A percentile compares a stretch with the other conserved stretches of the same genome.
Conservation (phyloP, 2,888 invertebrate genomes). For the Callosobruchus maculatus region DNA sequence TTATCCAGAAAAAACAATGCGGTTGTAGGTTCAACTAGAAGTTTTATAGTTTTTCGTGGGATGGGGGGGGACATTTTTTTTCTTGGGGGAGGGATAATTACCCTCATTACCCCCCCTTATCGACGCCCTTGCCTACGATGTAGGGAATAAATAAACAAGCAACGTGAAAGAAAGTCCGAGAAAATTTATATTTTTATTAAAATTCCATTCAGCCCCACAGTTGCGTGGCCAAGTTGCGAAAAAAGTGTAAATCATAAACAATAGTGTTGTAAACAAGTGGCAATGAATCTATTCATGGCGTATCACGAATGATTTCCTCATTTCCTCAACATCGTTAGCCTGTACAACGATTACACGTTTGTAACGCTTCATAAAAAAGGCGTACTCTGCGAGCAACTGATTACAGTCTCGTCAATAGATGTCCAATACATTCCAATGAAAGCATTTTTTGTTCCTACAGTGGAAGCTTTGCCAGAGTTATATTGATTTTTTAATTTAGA, state of each 20-base stretch:
- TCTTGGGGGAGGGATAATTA: too few relatives aligned
- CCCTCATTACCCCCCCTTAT: too few relatives aligned
- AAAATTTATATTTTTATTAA: too few relatives aligned
- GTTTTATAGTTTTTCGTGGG: too few relatives aligned
- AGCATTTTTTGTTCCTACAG: not conserved
- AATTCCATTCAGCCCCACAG: too few relatives aligned
- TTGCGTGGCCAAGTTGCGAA: too few relatives aligned
- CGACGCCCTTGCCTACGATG: too few relatives aligned
- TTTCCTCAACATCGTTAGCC: not conserved
- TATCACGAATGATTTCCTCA: not conserved
- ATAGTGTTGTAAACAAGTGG: not conserved
- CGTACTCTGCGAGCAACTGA: not conserved
- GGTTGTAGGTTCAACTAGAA: too few relatives aligned
- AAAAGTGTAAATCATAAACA: not conserved
- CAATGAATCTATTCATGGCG: not conserved
- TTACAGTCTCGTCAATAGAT: not conserved
- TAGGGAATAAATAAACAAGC: too few relatives aligned
- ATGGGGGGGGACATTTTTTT: too few relatives aligned
- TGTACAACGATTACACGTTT: not conserved
- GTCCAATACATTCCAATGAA: not conserved
- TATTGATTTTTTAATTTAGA: not conserved
- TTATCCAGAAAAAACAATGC: too few relatives aligned
- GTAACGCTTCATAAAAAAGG: not conserved
- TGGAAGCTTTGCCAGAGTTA: not conserved
- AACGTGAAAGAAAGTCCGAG: too few relatives aligned